These are phyloP conservation scores for Xanthostigma xanthostigma DNA, from an alignment of 2,888 invertebrate species.

Conservation along the genomic window DNA sequence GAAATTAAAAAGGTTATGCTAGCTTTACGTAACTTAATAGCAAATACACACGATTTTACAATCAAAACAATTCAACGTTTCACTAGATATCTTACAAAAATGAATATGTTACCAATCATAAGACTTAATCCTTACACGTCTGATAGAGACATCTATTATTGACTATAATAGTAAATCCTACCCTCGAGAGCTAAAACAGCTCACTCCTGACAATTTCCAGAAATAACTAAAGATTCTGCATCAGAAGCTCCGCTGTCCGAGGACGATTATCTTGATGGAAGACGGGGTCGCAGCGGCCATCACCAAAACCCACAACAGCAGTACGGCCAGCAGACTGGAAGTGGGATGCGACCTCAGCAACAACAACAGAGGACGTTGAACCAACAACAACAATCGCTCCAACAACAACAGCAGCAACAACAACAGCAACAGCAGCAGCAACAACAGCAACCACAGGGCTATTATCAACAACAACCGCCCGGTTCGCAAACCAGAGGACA, in stretches of 20 bases:
- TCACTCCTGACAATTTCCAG: slow-evolving; percentile 27
- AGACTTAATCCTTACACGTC: no score
- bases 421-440: slow-evolving; percentile 28
- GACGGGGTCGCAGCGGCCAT: slow-evolving; percentile 24
- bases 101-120: no score
- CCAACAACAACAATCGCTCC: slow-evolving; percentile 16
- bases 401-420: slow-evolving; percentile 27
- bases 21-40: no score
- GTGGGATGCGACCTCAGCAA: slow-evolving; percentile 24
- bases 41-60: no score
- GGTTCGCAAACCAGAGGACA: slow-evolving; percentile 18
- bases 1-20: no score
- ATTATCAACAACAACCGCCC: slow-evolving; percentile 9
- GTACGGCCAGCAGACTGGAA: slow-evolving; percentile 20
- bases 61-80: no score
- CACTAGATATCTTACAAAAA: no score
- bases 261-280: slow-evolving; percentile 40
- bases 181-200: no score
- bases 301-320: slow-evolving; percentile 18
- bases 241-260: slow-evolving; percentile 52
- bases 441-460: slow-evolving; percentile 13
- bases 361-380: slow-evolving; percentile 23
- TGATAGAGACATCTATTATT: no score
- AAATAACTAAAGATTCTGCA: slow-evolving; percentile 72
- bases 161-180: no score